Conservation (phyloP, 1,140 invertebrate genomes). For the Brachionus rubens region DNA sequence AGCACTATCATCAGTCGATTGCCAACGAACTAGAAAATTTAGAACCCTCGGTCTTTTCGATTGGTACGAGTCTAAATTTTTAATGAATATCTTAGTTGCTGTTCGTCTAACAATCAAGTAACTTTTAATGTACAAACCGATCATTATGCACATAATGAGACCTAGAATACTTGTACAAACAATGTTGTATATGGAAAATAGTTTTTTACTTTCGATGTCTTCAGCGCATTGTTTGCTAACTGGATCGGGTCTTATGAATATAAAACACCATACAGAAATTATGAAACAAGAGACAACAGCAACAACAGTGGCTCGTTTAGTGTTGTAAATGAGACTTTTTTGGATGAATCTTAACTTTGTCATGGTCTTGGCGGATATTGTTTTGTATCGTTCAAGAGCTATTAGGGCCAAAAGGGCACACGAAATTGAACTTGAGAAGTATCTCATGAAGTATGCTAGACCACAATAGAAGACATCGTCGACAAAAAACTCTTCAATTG, state of each 20-base stretch:
- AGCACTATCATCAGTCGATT: background rate
- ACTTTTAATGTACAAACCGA: slow-evolving; percentile 6
- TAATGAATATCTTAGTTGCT: slow-evolving; percentile 1
- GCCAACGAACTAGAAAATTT: slow-evolving; percentile 18
- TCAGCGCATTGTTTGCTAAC: background rate
- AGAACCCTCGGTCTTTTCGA: background rate
- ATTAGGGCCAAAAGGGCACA: background rate
- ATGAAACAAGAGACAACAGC: background rate
- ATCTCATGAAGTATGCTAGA: slow-evolving; percentile 3
- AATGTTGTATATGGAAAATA: background rate
- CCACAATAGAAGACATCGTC: slow-evolving; percentile 38
- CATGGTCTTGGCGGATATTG: slow-evolving; percentile 31
- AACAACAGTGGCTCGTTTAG: slow-evolving; percentile 10
- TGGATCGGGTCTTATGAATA: background rate
- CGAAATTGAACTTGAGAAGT: slow-evolving; percentile 40
- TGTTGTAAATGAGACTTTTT: slow-evolving; percentile 22
- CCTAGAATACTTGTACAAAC: background rate
- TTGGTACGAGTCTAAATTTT: slow-evolving; percentile 37
- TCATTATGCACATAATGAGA: slow-evolving; percentile 3
- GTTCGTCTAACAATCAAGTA: slow-evolving; percentile 16
- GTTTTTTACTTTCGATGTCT: background rate
- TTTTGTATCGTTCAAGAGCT: slow-evolving; percentile 32
- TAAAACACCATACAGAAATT: slow-evolving; percentile 26
- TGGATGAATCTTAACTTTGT: slow-evolving; percentile 18
- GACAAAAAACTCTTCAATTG: background rate